phyloP scores from a whole-genome alignment of 2,797 vertebrate species.

The Takifugu ocellatus region DNA sequence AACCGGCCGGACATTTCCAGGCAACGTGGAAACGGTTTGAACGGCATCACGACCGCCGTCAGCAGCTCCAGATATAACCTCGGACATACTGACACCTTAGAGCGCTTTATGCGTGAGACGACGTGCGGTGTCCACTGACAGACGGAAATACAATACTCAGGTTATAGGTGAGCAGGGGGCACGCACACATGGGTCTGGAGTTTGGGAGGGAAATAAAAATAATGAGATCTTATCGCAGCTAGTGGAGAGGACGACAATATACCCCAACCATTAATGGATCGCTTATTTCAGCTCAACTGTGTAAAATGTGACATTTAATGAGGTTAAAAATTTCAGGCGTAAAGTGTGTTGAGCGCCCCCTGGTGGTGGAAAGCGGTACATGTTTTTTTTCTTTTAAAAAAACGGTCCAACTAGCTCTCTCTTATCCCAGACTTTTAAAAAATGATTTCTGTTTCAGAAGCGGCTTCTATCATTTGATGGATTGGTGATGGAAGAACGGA shows the following conservation, averaged over 20 bases:
- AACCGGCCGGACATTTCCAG: slow-evolving; percentile 49
- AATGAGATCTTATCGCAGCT: neutral
- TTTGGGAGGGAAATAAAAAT: neutral
- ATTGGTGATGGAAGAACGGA: no score
- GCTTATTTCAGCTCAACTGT: no score
- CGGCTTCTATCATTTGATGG: no score
- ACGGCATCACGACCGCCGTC: slow-evolving; percentile 42
- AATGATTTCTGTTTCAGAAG: no score
- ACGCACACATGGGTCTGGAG: slow-evolving; percentile 20
- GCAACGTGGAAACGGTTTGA: slow-evolving; percentile 63
- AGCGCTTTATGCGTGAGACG: slow-evolving; percentile 46
- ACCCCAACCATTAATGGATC: no score
- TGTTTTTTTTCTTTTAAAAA: no score
- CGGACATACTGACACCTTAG: slow-evolving; percentile 45
- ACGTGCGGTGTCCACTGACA: slow-evolving; percentile 43
- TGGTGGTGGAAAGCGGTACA: no score
- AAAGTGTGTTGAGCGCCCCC: no score
- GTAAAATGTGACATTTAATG: no score
- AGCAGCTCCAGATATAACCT: slow-evolving; percentile 52
- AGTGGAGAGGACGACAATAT: neutral
- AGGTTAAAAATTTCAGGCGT: no score
- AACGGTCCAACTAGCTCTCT: no score
- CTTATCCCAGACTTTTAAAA: no score
- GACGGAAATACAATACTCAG: slow-evolving; percentile 43
- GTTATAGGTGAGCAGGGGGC: slow-evolving; percentile 16